Base-by-base conservation (phyloP, 2,888 invertebrate species). In the Scrobipalpa atriplicella region DNA sequence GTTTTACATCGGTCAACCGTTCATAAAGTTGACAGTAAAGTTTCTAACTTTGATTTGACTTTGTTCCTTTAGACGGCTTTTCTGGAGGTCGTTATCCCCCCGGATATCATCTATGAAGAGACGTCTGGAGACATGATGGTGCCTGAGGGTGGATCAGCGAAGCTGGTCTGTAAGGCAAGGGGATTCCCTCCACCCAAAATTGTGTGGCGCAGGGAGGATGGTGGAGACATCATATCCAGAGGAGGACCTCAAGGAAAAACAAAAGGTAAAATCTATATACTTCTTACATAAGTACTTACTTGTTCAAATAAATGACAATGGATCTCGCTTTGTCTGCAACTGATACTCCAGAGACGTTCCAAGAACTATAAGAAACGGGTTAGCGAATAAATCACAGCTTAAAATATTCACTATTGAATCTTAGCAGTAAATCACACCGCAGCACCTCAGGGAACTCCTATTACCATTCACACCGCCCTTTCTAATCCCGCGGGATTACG, bases 101-200 rank as follows among this genome's bases (percentile, higher is more conserved):
- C 98, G 65, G 98, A 98, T 82, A 97, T 98, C 74, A 93, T 97
- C 76, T 96, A 96, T 81, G 97, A 97, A 81, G 97, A 97, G 84
- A 97, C 97, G 10, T 97, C 98, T 64, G 97, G 98, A 13, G 98
- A 98, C 84, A 95, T 98, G 94, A 97, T 97, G 96, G 97, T 98
- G 66, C 97, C 97, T n/a, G 98, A 98, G 90, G 97, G 97, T 64
- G 97, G 97, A 51, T 95, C 97, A 7, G 97, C 97, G 0, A 97
- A 97, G 85, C 92, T 98, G 74, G 95, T 97, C 69, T 98, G 98
- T 89, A 96, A 96, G 84, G 97, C 97, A 0, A 94, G 96, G 68
- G 97, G 98, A 5, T 96, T 95, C 80, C 97, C 97, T 10, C 95
- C 96, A 72, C 98, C 98, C 0, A 95, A 95, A 78, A 97, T 98